Conservation (phyloP, 2,113 vertebrate species). For the Lagopus muta region DNA sequence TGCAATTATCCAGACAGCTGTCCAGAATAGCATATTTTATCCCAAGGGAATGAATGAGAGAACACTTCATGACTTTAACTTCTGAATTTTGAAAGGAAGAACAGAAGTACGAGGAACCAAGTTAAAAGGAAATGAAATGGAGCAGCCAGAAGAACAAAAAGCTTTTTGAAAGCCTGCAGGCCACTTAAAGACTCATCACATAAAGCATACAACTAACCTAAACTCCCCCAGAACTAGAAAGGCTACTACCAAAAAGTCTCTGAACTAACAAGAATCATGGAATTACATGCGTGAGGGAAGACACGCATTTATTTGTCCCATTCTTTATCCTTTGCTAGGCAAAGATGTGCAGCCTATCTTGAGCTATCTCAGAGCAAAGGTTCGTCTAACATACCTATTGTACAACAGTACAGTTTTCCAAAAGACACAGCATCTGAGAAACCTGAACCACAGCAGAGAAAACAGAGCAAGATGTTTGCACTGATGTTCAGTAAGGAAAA, state of each 20-base stretch:
- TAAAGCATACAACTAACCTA: not conserved
- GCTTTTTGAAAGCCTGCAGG: not conserved
- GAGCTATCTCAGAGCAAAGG: not conserved
- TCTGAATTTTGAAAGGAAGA: not conserved
- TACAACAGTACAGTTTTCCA: not conserved
- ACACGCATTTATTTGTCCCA: not conserved
- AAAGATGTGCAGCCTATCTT: not conserved
- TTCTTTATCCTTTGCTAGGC: not conserved
- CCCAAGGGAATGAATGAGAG: not conserved
- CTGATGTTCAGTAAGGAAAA: not conserved
- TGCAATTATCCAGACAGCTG: not conserved
- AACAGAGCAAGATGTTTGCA: not conserved
- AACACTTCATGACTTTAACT: not conserved
- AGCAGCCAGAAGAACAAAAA: not conserved
- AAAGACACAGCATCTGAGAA: not conserved
- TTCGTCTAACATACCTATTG: not conserved
- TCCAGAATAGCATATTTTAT: not conserved
- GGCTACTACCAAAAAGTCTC: not conserved
- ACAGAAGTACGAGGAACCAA: not conserved
- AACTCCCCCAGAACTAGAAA: fast-evolving
- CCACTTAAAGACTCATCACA: not conserved
- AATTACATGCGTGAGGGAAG: not conserved
- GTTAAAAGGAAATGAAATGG: not conserved
- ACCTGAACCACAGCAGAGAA: not conserved
- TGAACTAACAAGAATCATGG: not conserved